Evolutionary conservation across 2,797 vertebrate genomes (phyloP).

Genomic region (Heterohyrax brucei): DNA sequence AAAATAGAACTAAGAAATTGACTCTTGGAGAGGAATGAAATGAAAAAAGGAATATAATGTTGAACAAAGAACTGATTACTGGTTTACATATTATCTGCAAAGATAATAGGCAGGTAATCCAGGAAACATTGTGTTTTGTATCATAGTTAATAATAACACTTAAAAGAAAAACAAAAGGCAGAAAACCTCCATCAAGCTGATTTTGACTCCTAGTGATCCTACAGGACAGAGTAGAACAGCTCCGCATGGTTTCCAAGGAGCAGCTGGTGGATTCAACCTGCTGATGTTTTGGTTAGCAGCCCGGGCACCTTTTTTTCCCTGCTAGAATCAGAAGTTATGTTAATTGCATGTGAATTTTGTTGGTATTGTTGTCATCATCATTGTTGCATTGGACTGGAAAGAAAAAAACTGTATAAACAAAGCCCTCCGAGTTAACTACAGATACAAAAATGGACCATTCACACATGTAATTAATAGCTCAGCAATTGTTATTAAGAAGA

Average conservation of each 20-base stretch:
- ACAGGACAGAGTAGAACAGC: too few species aligned
- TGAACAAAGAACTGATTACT: not conserved
- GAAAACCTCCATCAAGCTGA: too few species aligned
- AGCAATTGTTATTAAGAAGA: not conserved
- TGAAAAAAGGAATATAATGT: not conserved
- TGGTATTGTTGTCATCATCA: not conserved
- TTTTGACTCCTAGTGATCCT: too few species aligned
- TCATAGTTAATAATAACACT: conserved; percentile 32
- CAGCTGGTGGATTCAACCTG: too few species aligned
- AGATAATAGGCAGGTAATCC: not conserved
- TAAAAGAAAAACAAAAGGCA: too few species aligned
- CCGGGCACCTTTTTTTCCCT: not conserved
- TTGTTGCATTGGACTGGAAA: not conserved
- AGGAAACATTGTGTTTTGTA: not conserved
- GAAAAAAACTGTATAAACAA: not conserved
- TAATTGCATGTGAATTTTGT: not conserved
- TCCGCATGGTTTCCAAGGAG: too few species aligned
- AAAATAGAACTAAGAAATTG: conserved; percentile 34
- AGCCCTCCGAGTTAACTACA: conserved; percentile 13
- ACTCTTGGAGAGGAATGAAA: not conserved
- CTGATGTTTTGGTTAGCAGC: too few species aligned
- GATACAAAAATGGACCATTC: conserved; percentile 37
- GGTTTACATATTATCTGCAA: not conserved
- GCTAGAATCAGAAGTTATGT: not conserved
- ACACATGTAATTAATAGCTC: conserved; percentile 41